These are phyloP conservation scores for Rhynchonema sp. DNA, from an alignment of 2,888 invertebrate genomes.

Conservation along the genomic window DNA sequence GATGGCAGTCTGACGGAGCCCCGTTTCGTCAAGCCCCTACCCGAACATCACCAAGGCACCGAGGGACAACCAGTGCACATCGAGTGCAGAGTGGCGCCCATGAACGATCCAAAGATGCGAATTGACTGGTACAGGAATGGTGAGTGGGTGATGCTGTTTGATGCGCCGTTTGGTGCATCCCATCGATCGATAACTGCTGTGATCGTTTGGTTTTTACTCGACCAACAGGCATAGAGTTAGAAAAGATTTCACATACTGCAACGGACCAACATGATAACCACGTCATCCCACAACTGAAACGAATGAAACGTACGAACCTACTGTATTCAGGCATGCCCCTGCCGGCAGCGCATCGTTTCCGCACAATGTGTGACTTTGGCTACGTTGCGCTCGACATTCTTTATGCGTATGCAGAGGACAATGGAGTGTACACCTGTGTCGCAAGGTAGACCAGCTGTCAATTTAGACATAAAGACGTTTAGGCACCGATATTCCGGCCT, in stretches of 20 bases:
- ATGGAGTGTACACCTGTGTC: conserved; percentile 73
- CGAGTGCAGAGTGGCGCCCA: conserved; percentile 87
- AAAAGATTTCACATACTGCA: too few relatives aligned
- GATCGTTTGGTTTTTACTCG: too few relatives aligned
- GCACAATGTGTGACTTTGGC: conserved; percentile 92
- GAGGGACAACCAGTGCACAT: conserved; percentile 88
- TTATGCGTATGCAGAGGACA: conserved; percentile 85
- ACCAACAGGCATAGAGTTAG: too few relatives aligned
- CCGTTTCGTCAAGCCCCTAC: conserved; percentile 17
- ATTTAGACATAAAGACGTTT: too few relatives aligned
- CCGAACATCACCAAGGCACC: conserved; percentile 31
- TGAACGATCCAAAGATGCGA: conserved; percentile 82
- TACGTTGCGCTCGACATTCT: conserved; percentile 91
- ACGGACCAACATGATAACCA: too few relatives aligned
- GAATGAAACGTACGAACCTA: too few relatives aligned
- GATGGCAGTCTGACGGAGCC: conserved; percentile 21
- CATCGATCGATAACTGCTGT: too few relatives aligned
- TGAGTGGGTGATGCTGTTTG: too few relatives aligned
- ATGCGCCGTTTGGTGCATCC: too few relatives aligned
- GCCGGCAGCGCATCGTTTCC: conserved; percentile 37
- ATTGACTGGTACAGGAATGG: conserved; percentile 38
- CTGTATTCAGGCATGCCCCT: background rate
- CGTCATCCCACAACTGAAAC: too few relatives aligned
- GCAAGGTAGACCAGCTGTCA: too few relatives aligned
- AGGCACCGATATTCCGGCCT: too few relatives aligned